phyloP scores from a whole-genome alignment of 2,113 vertebrate species.

The Pteronura brasiliensis region DNA sequence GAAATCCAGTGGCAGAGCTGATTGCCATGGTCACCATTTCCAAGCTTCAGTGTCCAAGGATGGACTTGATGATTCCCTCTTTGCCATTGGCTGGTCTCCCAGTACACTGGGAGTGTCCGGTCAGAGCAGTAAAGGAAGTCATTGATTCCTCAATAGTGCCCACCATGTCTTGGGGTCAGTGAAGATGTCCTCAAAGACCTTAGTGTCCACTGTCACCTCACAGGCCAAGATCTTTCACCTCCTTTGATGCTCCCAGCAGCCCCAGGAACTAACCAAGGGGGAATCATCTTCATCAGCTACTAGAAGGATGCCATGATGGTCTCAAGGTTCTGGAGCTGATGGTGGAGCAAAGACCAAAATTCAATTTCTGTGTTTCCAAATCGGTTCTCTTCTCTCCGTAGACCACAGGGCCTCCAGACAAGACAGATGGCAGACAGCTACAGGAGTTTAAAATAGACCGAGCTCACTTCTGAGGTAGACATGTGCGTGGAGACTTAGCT shows the following conservation, averaged over 20 bases:
- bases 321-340: neutral
- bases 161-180: too few species aligned
- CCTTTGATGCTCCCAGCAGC: neutral
- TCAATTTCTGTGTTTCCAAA: slow-evolving; percentile 17
- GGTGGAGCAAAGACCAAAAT: neutral
- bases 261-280: neutral
- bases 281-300: neutral
- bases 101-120: neutral
- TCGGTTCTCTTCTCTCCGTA: neutral
- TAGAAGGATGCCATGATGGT: neutral
- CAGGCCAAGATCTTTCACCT: neutral
- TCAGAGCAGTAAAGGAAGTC: neutral
- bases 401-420: slow-evolving; percentile 61
- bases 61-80: neutral
- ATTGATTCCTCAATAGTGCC: neutral
- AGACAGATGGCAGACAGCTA: slow-evolving; percentile 70
- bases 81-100: neutral
- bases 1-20: neutral
- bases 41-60: neutral
- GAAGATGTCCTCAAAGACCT: neutral
- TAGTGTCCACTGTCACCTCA: neutral
- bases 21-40: slow-evolving; percentile 36
- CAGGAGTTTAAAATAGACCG: slow-evolving; percentile 65
- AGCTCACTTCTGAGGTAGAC: slow-evolving; percentile 64
- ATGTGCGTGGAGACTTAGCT: slow-evolving; percentile 48